A percentile compares a stretch with the other conserved stretches of the same genome.
Evolutionary conservation across 1,140 invertebrate species (phyloP).

Genomic region (Subanguina moxae): DNA sequence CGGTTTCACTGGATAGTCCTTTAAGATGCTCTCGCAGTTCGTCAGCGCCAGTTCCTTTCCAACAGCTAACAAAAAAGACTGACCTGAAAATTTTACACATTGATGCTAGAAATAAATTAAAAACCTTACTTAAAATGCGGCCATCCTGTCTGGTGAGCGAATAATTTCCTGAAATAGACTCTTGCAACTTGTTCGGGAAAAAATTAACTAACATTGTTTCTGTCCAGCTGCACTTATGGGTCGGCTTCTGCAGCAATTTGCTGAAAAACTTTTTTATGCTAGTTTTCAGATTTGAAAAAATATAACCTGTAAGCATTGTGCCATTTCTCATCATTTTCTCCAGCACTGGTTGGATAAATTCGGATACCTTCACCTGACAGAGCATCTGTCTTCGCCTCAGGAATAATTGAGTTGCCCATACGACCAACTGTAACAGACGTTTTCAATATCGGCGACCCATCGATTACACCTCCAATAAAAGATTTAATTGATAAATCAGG

Average conservation of each 20-base stretch:
- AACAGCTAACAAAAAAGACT: conserved; percentile 49
- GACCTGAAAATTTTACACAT: conserved; percentile 29
- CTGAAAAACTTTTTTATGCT: conserved; percentile 25
- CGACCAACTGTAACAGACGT: neutral
- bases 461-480: conserved; percentile 12
- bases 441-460: conserved; percentile 10
- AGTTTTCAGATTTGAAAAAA: conserved; percentile 11
- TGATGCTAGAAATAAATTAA: no score
- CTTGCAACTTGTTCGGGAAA: neutral
- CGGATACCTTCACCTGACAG: conserved; percentile 1
- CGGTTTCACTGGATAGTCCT: conserved; percentile 7
- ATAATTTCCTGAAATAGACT: conserved; percentile 21
- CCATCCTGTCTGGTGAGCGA: conserved; percentile 39
- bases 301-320: conserved; percentile 47
- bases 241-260: conserved; percentile 45
- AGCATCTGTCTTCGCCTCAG: neutral
- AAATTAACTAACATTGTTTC: conserved; percentile 37
- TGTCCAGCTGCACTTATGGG: conserved; percentile 44
- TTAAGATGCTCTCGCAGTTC: conserved; percentile 42
- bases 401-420: neutral
- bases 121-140: conserved; percentile 26
- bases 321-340: conserved; percentile 49
- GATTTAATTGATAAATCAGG: neutral
- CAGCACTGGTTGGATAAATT: conserved; percentile 28
- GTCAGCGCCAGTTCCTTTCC: conserved; percentile 54